Evolutionary conservation across 1,140 invertebrate species (phyloP).

Genomic region (Drosophila insularis): DNA sequence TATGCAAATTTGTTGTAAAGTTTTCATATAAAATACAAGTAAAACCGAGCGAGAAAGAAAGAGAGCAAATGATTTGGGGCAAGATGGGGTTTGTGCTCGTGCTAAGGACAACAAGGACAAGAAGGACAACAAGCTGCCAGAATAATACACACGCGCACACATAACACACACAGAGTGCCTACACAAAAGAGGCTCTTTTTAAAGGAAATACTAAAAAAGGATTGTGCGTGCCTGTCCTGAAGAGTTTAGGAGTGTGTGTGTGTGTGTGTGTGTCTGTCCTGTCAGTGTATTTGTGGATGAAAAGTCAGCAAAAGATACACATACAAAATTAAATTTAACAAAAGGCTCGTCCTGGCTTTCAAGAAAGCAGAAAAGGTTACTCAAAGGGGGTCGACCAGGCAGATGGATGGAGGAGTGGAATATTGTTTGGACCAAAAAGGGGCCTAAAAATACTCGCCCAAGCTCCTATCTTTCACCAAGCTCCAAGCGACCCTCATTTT

Average conservation of each 20-base stretch:
- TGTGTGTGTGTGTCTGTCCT: slow-evolving; percentile 32
- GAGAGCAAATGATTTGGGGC: slow-evolving; percentile 65
- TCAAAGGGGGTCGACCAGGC: not conserved
- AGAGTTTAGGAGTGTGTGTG: slow-evolving; percentile 10
- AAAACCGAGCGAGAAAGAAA: slow-evolving; percentile 62
- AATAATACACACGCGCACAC: slow-evolving; percentile 19
- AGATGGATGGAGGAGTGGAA: not conserved
- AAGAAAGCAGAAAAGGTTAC: slow-evolving; percentile 37
- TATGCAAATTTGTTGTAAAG: slow-evolving; percentile 78
- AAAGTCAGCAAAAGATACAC: slow-evolving; percentile 78
- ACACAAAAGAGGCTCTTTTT: slow-evolving; percentile 69
- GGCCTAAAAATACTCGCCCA: slow-evolving; percentile 74
- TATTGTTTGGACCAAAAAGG: slow-evolving; percentile 61
- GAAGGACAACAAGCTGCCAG: slow-evolving; percentile 63
- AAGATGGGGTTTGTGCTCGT: slow-evolving; percentile 33
- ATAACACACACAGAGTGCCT: slow-evolving; percentile 54
- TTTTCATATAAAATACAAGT: slow-evolving; percentile 81
- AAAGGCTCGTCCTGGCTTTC: slow-evolving; percentile 54
- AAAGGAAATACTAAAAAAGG: slow-evolving; percentile 55
- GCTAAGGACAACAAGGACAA: slow-evolving; percentile 68
- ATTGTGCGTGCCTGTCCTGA: slow-evolving; percentile 69
- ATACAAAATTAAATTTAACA: slow-evolving; percentile 72
- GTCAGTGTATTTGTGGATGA: slow-evolving; percentile 52
- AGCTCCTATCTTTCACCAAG: slow-evolving; percentile 63
- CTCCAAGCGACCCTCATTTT: slow-evolving; percentile 66